Evolutionary conservation across 2,797 vertebrate genomes (phyloP).

Genomic region (Coregonus sp.): DNA sequence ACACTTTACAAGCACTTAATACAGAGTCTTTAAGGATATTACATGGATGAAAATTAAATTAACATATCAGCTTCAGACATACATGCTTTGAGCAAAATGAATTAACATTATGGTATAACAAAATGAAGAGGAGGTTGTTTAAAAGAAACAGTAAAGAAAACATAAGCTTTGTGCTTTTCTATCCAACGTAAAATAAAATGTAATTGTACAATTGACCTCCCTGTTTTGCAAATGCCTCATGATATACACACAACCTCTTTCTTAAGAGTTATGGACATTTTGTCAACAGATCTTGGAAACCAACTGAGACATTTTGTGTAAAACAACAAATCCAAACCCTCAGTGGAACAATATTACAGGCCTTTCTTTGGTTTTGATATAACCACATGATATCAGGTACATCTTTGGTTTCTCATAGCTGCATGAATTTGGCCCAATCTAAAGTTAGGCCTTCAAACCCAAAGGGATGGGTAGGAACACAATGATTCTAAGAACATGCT

Average conservation of each 20-base stretch:
- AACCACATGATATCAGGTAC: slow-evolving; percentile 52
- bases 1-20: slow-evolving; percentile 81
- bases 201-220: slow-evolving; percentile 56
- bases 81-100: slow-evolving; percentile 74
- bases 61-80: slow-evolving; percentile 74
- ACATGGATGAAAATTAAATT: slow-evolving; percentile 75
- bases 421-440: slow-evolving; percentile 62
- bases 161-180: slow-evolving; percentile 67
- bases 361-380: slow-evolving; percentile 64
- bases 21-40: slow-evolving; percentile 70
- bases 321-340: slow-evolving; percentile 31
- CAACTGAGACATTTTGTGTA: slow-evolving; percentile 42
- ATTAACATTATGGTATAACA: slow-evolving; percentile 57
- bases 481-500: slow-evolving; percentile 32
- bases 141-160: slow-evolving; percentile 45
- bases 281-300: slow-evolving; percentile 38
- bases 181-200: slow-evolving; percentile 60
- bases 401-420: slow-evolving; percentile 67
- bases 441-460: slow-evolving; percentile 40
- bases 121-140: slow-evolving; percentile 61
- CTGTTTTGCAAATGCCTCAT: slow-evolving; percentile 15
- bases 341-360: slow-evolving; percentile 55
- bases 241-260: slow-evolving; percentile 25
- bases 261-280: slow-evolving; percentile 38
- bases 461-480: slow-evolving; percentile 35